phyloP scores from a whole-genome alignment of 2,888 invertebrate species.

The Synanthedon vespiformis region DNA sequence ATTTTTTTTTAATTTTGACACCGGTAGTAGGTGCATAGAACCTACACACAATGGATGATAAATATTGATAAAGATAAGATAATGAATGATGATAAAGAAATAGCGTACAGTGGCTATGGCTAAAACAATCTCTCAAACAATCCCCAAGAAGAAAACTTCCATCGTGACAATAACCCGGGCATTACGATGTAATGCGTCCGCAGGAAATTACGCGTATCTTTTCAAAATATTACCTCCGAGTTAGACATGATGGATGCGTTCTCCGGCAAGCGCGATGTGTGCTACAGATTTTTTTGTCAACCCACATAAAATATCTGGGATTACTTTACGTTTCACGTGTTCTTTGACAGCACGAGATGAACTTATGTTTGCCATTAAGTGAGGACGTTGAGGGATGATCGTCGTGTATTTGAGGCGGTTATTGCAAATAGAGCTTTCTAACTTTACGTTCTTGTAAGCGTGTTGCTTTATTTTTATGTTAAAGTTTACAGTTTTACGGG shows the following conservation, averaged over 20 bases:
- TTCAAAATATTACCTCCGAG: conserved; percentile 11
- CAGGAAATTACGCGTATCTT: conserved; percentile 21
- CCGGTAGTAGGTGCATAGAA: too few relatives aligned
- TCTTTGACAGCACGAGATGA: not conserved
- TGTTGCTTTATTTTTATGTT: too few relatives aligned
- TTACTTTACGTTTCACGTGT: not conserved
- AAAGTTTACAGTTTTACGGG: too few relatives aligned
- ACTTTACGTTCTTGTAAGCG: too few relatives aligned
- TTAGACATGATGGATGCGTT: not conserved
- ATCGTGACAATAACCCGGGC: not conserved
- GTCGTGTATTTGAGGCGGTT: too few relatives aligned
- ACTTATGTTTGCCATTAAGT: not conserved
- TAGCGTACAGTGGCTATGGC: too few relatives aligned
- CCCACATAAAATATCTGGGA: not conserved
- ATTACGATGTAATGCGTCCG: conserved; percentile 1
- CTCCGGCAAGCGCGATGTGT: not conserved
- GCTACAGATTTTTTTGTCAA: not conserved
- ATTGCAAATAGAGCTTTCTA: too few relatives aligned
- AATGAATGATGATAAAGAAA: too few relatives aligned
- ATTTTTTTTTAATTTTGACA: too few relatives aligned
- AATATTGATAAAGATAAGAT: too few relatives aligned
- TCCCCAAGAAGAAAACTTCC: not conserved
- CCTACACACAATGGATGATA: too few relatives aligned
- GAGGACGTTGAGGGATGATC: not conserved
- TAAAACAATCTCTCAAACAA: too few relatives aligned